Evolutionary conservation across 2,888 invertebrate genomes (phyloP).

Genomic region (Acrocyrtus sp.): DNA sequence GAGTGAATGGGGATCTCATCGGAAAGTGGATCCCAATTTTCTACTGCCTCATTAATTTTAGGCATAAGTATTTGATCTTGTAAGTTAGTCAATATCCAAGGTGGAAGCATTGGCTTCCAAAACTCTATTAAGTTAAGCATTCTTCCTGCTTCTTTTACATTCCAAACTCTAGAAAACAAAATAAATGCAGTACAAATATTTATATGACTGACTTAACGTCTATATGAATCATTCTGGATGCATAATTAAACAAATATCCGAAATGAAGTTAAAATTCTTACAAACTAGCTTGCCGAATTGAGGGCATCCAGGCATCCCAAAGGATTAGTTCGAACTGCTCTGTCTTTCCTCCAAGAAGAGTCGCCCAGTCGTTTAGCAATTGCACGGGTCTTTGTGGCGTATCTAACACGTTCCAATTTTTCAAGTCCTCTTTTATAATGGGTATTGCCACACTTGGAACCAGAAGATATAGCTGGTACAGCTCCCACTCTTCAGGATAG

Average conservation of each 20-base stretch:
- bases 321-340: conserved; percentile 82
- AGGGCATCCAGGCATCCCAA: conserved; percentile 93
- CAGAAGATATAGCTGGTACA: conserved; percentile 84
- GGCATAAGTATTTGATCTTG: conserved; percentile 86
- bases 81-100: conserved; percentile 84
- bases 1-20: conserved; percentile 95
- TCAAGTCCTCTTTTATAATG: conserved; percentile 78
- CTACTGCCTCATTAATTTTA: conserved; percentile 75
- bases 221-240: conserved; percentile 51
- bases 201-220: background rate
- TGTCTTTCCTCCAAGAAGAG: conserved; percentile 51
- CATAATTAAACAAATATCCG: conserved; percentile 49
- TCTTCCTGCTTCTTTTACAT: conserved; percentile 80
- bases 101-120: conserved; percentile 84
- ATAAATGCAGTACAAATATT: background rate
- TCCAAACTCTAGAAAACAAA: conserved; percentile 75
- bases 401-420: conserved; percentile 82
- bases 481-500: conserved; percentile 76
- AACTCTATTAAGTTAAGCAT: conserved; percentile 82
- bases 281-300: conserved; percentile 78
- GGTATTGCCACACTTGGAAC: conserved; percentile 88
- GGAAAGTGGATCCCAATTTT: conserved; percentile 93
- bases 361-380: conserved; percentile 64
- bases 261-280: too few species aligned
- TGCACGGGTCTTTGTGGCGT: conserved; percentile 75